Base-by-base conservation (phyloP, 2,888 invertebrate genomes). In the Liopterus haemorrhoidalis region DNA sequence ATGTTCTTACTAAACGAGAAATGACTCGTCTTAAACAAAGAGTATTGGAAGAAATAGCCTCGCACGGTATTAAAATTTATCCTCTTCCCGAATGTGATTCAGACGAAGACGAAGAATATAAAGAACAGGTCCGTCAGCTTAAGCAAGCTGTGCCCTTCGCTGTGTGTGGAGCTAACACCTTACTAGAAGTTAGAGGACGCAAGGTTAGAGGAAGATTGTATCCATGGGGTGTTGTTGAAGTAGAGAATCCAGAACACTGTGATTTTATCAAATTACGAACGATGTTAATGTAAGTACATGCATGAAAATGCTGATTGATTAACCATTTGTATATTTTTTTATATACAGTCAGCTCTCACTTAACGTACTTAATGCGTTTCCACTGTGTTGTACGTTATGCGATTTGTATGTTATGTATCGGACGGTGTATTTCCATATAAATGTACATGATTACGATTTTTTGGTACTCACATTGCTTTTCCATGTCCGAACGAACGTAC, bases 211-310 rank as follows among this genome's bases (percentile, higher is more conserved):
- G 96, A 18, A 81, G 96, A 2, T 77, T 92, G 48, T 97, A 96
- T 73, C 95, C 96, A 0, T 97, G 96, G 96, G 96, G 96, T 25
- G 94, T 96, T 2, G 94, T 96, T 5, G 96, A 96, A 71, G 94
- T 96, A 8, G 96, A 97, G 69, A 96, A 96, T 75, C 93, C 95
- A 0, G 94, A 95, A 32, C 96, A 96, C 65, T 95, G 95, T 71
- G 96, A 97, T 74, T 97, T 96, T 66, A 93, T 95, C 61, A 96
- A 95, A 68, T 78, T 97, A 48, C 74, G 96, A 56, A 93, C 94
- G 8, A 94, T 96, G 94, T 78, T 96, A 25, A 93, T 95, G 88
- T 86, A 57, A 73, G 74, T 66, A 21, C 16, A 20, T 6, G 14
- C 14, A 6, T 16, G 5, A 25, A 12, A 37, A 11, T 14, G 6